Base-by-base conservation (phyloP, 2,797 vertebrate species). In the Okamejei kenojei region DNA sequence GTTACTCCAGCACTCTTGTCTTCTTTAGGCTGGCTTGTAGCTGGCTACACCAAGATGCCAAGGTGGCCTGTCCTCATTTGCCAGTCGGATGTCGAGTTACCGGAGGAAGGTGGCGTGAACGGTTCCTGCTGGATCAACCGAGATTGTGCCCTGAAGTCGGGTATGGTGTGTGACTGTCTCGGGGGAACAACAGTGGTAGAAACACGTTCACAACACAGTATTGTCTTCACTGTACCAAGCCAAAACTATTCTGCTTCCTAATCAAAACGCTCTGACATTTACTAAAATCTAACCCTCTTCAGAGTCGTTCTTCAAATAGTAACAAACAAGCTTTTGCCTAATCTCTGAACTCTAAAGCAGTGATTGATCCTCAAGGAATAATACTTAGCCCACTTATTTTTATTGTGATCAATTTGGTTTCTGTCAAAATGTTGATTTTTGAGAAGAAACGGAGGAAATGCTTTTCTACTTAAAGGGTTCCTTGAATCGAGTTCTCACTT, bases 221-320 rank as follows among this genome's bases (percentile, higher is more conserved):
- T 95, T 95, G 95, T 96, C 96, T 94, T 96, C 95, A 95, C 95
- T 96, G 94, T 95, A 96, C 95, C 94, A 96, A 97, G 96, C 95
- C 95, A 94, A 95, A 95, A 95, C 94, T 93, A 96, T 95, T 95
- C 95, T 95, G 94, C 95, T 95, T 96, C 95, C 96, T 95, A 96
- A 93, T 93, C 95, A 93, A 94, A 92, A 26, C 54, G 54, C 90
- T 15, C 26, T 71, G n/a, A 71, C 35, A 21, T 32, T 91, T 74
- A 19, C 26, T 76, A 74, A 45, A 17, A 13, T 58, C 23, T 74
- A 76, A 76, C 23, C 35, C 35, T 73, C 68, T 29, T 74, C 32
- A 45, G 26, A 63, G 3, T 21, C 19, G 86, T 65, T 90, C 71
- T 73, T 73, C 21, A 74, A 15, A 74, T 73, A 74, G 26, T 29